A percentile compares a stretch with the other conserved stretches of the same genome.
Evolutionary conservation across 1,140 invertebrate genomes (phyloP).

Genomic region (Drosophila bocqueti): DNA sequence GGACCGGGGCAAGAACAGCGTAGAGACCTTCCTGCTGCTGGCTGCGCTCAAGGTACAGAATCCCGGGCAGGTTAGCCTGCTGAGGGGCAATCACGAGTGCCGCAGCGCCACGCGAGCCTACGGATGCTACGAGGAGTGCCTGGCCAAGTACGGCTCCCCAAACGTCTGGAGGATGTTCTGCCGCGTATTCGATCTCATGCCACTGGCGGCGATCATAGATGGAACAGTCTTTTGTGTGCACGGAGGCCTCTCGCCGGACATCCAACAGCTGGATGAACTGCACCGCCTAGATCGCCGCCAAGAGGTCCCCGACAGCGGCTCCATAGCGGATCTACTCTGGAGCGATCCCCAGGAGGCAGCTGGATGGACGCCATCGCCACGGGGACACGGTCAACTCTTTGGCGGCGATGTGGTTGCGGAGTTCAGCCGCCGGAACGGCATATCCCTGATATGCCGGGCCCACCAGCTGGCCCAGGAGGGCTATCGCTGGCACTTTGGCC

Average conservation of each 20-base stretch:
- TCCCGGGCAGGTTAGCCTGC: slow-evolving; percentile 98
- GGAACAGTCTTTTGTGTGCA: slow-evolving; percentile 99
- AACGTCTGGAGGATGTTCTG: slow-evolving; percentile 99
- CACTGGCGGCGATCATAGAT: slow-evolving; percentile 99
- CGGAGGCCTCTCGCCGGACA: slow-evolving; percentile 98
- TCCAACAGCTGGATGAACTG: slow-evolving; percentile 99
- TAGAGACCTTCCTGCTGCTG: slow-evolving; percentile 98
- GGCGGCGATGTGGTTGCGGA: slow-evolving; percentile 98
- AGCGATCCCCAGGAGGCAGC: slow-evolving; percentile 98
- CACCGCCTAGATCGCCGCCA: slow-evolving; percentile 99
- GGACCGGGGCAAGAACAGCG: slow-evolving; percentile 99
- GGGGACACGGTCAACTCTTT: slow-evolving; percentile 99
- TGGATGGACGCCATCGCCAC: slow-evolving; percentile 97
- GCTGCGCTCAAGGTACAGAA: slow-evolving; percentile 99
- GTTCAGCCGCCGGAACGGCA: slow-evolving; percentile 97
- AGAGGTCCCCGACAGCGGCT: slow-evolving; percentile 99
- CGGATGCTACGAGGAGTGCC: slow-evolving; percentile 99
- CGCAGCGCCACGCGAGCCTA: slow-evolving; percentile 99
- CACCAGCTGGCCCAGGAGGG: slow-evolving; percentile 99
- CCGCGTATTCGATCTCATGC: slow-evolving; percentile 99
- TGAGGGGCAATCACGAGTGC: slow-evolving; percentile 98
- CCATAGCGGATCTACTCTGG: slow-evolving; percentile 99
- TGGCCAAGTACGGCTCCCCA: slow-evolving; percentile 99
- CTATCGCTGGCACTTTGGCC: slow-evolving; percentile 99
- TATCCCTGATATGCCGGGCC: slow-evolving; percentile 99